A percentile compares a stretch with the other conserved stretches of the same genome.
Conservation (phyloP, 2,888 invertebrate species). For the Cistogaster globosa region DNA sequence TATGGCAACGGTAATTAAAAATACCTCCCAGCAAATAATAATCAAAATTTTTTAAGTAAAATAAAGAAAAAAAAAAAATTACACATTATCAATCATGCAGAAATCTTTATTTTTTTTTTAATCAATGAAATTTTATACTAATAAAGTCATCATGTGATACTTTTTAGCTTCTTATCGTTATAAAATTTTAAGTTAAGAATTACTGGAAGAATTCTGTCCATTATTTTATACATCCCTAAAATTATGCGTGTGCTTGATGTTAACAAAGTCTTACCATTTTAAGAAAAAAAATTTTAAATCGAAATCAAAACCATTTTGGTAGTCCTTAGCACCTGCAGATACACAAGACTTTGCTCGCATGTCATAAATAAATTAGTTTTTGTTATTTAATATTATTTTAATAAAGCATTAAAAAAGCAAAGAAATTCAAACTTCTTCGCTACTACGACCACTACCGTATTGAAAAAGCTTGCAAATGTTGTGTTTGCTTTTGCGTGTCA, state of each 20-base stretch:
- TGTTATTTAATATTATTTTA: slow-evolving; percentile 62
- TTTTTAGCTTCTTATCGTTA: slow-evolving; percentile 43
- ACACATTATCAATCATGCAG: slow-evolving; percentile 17
- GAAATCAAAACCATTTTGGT: slow-evolving; percentile 20
- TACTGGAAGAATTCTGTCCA: neutral
- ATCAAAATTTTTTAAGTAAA: neutral
- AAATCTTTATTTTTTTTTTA: slow-evolving; percentile 29
- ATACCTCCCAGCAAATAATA: slow-evolving; percentile 35
- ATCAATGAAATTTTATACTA: slow-evolving; percentile 51
- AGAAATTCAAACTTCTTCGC: slow-evolving; percentile 57
- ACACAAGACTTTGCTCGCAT: slow-evolving; percentile 65
- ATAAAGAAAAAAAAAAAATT: slow-evolving; percentile 7
- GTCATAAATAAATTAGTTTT: slow-evolving; percentile 66
- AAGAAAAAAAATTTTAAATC: too few species aligned
- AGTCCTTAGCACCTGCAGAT: slow-evolving; percentile 69
- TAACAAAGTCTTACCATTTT: slow-evolving; percentile 46
- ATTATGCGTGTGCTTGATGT: slow-evolving; percentile 40
- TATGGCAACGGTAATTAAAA: slow-evolving; percentile 62
- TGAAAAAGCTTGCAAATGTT: slow-evolving; percentile 29
- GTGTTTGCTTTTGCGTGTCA: slow-evolving; percentile 48
- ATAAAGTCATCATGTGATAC: slow-evolving; percentile 67
- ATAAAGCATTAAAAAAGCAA: slow-evolving; percentile 30
- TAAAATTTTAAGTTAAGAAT: slow-evolving; percentile 61
- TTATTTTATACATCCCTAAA: slow-evolving; percentile 1
- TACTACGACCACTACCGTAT: slow-evolving; percentile 52